Evolutionary conservation across 1,140 invertebrate species (phyloP).

Genomic region (Ctenoplectra terminalis): DNA sequence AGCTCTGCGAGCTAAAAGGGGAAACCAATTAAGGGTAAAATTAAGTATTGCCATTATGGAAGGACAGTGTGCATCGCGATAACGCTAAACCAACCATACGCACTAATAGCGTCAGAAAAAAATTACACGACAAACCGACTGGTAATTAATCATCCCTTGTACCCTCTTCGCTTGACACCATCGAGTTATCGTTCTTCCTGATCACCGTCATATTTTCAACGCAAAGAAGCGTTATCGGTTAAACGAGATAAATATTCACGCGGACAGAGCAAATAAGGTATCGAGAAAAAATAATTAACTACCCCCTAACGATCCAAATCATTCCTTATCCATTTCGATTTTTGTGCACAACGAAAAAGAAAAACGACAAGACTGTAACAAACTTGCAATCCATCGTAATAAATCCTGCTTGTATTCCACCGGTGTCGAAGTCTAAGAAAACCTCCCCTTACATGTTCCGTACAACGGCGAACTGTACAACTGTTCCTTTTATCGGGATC

Average conservation of each 20-base stretch:
- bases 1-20: background rate
- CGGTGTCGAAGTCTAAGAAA: background rate
- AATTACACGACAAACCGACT: conserved; percentile 9
- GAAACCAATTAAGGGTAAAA: conserved; percentile 21
- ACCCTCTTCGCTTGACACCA: background rate
- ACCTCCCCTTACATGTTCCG: background rate
- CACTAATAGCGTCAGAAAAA: background rate
- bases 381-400: background rate
- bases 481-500: conserved; percentile 47
- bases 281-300: background rate
- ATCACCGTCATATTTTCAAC: conserved; percentile 3
- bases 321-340: background rate
- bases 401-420: background rate
- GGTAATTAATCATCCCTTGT: conserved; percentile 34
- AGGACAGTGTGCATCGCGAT: conserved; percentile 29
- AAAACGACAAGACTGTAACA: too few species aligned
- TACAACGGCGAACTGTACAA: background rate
- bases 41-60: conserved; percentile 33
- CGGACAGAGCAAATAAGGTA: background rate
- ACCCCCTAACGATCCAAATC: background rate
- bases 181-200: background rate
- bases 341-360: too few species aligned
- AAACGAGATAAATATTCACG: background rate
- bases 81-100: background rate
- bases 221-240: background rate